Base-by-base conservation (phyloP, 2,113 vertebrate species). In the Nasalis larvatus region DNA sequence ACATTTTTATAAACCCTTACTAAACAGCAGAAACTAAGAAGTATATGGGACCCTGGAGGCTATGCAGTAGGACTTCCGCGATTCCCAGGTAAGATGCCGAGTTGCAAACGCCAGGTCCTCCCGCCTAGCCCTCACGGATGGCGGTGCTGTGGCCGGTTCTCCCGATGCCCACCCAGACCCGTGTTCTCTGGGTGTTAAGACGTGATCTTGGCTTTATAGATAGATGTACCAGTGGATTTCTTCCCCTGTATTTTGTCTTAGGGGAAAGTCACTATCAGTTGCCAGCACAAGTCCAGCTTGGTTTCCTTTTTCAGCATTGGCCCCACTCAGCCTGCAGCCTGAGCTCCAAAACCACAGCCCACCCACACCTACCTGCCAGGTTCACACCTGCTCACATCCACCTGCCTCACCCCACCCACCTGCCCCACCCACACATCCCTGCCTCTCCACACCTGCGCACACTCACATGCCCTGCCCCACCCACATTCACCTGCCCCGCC, bases 31-130 rank as follows among this genome's bases (percentile, higher is more conserved):
- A 13, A 42, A 25, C 73, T 5, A 4, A 18, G n/a, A 49, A 20
- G 8, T 25, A 7, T 4, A 10, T 0, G 0, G 11, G 12, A 4
- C 30, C 2, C 17, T 1, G 0, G 52, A 18, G 13, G 68, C 32
- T 32, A 8, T 60, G 47, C n/a, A 10, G 8, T 11, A 2, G 1
- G 8, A 13, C 17, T 37, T 71, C 11, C 30, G 1, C 17, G 8
- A 27, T 84, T 83, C 23, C 37, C 42, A 54, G 49, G 40, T 42
- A 42, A 42, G 76, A 25, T 0, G 1, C 2, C 40, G 16, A 4
- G 20, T 3, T 45, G 47, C n/a, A 82, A 21, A 63, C 16, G 9
- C 4, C 0, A 10, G 13, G 8, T n/a, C 45, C 8, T 21, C 49
- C 8, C 27, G 18, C 54, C 10, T 14, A 18, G 37, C 63, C 27